Conservation (phyloP, 2,888 invertebrate species). For the Tridacna crocea region DNA sequence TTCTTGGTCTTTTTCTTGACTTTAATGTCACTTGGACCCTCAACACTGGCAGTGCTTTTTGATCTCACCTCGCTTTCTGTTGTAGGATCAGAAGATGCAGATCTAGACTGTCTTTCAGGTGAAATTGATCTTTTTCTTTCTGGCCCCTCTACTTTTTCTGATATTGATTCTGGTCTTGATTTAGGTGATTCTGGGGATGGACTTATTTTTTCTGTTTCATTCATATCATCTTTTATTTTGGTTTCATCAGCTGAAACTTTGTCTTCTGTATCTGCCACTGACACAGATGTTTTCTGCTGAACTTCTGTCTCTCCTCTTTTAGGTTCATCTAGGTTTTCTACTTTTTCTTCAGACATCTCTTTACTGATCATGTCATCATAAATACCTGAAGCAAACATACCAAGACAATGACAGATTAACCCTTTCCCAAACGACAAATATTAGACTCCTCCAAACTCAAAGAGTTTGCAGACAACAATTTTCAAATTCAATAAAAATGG, state of each 20-base stretch:
- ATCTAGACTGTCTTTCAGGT: constrained; percentile 33
- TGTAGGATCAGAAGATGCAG: constrained; percentile 38
- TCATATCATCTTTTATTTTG: constrained; percentile 61
- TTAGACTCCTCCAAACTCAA: too few relatives aligned
- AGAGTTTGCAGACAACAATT: too few relatives aligned
- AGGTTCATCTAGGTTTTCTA: neutral
- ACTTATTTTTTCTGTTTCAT: constrained; percentile 59
- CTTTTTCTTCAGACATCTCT: constrained; percentile 5
- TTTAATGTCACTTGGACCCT: constrained; percentile 60
- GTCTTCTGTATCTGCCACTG: neutral
- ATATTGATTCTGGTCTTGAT: constrained; percentile 31
- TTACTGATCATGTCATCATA: neutral
- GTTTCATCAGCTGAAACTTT: constrained; percentile 60
- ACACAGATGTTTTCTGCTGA: neutral
- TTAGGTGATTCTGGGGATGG: constrained; percentile 23
- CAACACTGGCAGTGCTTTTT: constrained; percentile 67
- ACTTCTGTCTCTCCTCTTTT: neutral
- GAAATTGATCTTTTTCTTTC: constrained; percentile 44
- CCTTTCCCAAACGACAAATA: neutral
- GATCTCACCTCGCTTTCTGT: constrained; percentile 63
- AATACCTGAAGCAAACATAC: neutral
- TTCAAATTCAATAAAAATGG: too few relatives aligned
- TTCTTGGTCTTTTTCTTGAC: constrained; percentile 63
- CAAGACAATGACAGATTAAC: neutral
- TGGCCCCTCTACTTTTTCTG: constrained; percentile 27